These are phyloP conservation scores for Stomatorhinus ivindoensis DNA, from an alignment of 2,113 vertebrate genomes.

Conservation along the genomic window DNA sequence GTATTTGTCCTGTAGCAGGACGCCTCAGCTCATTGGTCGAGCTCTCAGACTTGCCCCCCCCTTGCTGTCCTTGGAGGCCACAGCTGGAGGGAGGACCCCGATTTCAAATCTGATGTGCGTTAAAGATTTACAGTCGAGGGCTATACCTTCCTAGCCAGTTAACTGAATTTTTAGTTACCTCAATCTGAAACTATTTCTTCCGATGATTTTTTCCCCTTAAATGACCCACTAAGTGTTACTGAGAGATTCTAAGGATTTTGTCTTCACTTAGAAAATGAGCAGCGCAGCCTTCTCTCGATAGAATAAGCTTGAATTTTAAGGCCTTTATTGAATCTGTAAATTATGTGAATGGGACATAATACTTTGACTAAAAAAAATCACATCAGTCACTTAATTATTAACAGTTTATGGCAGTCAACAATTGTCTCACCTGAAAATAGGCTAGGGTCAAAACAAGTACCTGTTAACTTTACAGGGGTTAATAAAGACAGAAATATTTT, in stretches of 20 bases:
- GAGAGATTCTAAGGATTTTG: background rate
- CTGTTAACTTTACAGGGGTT: background rate
- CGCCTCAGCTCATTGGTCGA: constrained; percentile 42
- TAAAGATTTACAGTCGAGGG: constrained; percentile 8
- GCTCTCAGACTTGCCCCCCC: constrained; percentile 39
- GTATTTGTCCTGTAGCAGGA: constrained; percentile 51
- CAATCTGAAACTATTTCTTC: constrained; percentile 1
- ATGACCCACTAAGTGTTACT: background rate
- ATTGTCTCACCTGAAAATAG: background rate
- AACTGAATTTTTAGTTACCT: background rate
- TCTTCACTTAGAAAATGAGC: background rate
- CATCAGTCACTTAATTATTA: background rate
- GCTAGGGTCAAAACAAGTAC: background rate
- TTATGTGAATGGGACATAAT: background rate
- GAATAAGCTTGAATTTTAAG: background rate
- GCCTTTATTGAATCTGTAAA: background rate
- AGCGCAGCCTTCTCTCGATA: background rate
- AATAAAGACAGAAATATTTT: background rate
- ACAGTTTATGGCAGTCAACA: background rate
- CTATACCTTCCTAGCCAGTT: background rate
- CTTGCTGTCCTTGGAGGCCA: constrained; percentile 42
- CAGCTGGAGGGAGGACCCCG: constrained; percentile 51
- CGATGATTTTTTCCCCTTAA: background rate
- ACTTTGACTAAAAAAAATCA: background rate
- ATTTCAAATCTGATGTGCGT: constrained; percentile 40